These are phyloP conservation scores for Aurelia sp. DNA, from an alignment of 30 jellyfish, hydroid and myxozoan species.

Conservation along the genomic window DNA sequence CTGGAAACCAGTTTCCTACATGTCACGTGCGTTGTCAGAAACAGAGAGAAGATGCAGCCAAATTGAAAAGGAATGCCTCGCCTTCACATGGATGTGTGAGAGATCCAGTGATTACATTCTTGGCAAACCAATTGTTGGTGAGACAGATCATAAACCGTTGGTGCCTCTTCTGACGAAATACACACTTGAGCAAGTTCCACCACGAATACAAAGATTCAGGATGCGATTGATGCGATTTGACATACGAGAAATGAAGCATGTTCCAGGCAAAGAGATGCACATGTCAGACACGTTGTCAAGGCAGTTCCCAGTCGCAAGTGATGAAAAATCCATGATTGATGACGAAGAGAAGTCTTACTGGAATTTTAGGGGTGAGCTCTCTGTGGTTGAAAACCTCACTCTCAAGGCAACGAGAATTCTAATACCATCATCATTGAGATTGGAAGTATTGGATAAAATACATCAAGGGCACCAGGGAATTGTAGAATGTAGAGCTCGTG, in stretches of 20 bases:
- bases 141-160: too few relatives aligned
- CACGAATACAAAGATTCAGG: conserved; percentile 26
- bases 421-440: conserved; percentile 21
- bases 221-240: conserved; percentile 30
- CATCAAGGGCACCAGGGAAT: conserved; percentile 42
- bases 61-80: conserved; percentile 22
- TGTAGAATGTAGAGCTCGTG: conserved; percentile 36
- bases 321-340: too few relatives aligned
- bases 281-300: too few relatives aligned
- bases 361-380: not conserved
- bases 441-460: conserved; percentile 25
- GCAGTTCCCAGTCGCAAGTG: too few relatives aligned
- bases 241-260: conserved; percentile 15
- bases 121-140: too few relatives aligned
- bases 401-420: conserved; percentile 23
- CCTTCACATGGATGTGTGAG: conserved; percentile 39
- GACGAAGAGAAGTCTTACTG: conserved; percentile 2
- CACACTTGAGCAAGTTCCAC: conserved; percentile 25
- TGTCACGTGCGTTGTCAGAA: conserved; percentile 11
- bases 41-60: conserved; percentile 9
- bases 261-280: too few relatives aligned
- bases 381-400: conserved; percentile 36
- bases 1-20: conserved; percentile 24
- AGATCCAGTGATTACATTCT: conserved; percentile 6
- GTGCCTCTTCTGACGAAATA: not conserved